A percentile compares a stretch with the other conserved stretches of the same genome.
Evolutionary conservation across 1,140 invertebrate genomes (phyloP).

Genomic region (Neuroterus valhalla): DNA sequence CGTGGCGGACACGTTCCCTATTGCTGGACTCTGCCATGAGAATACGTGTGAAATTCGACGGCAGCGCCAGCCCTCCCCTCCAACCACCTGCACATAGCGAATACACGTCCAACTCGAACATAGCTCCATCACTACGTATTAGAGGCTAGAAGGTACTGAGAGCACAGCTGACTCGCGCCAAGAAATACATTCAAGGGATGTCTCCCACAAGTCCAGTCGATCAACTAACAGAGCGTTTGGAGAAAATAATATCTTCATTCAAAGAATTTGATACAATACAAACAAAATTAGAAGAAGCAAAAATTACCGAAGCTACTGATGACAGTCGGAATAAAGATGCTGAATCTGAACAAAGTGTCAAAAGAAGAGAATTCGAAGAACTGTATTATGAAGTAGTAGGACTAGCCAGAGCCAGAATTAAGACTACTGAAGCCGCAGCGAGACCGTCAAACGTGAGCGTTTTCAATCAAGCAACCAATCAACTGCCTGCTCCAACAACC

Average conservation of each 20-base stretch:
- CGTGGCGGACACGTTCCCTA: too few relatives aligned
- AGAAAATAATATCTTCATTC: not conserved
- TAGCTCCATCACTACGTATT: not conserved
- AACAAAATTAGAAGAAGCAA: not conserved
- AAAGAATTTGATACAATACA: not conserved
- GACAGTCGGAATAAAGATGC: not conserved
- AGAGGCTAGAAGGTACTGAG: not conserved
- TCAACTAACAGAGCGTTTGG: not conserved
- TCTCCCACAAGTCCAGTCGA: not conserved
- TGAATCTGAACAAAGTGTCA: too few relatives aligned
- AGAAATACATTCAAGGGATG: not conserved
- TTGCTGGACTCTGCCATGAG: too few relatives aligned
- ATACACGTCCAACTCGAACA: too few relatives aligned
- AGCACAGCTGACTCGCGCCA: not conserved
- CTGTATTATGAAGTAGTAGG: not conserved
- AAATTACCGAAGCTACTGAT: not conserved
- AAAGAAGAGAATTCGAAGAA: not conserved
- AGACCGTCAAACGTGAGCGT: too few relatives aligned
- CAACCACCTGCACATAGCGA: too few relatives aligned
- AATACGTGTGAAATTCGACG: too few relatives aligned
- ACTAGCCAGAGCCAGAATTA: not conserved
- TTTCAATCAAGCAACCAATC: not conserved
- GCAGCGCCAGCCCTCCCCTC: too few relatives aligned
- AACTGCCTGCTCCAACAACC: not conserved
- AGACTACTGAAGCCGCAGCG: not conserved